Evolutionary conservation across 2,797 vertebrate genomes (phyloP), one percentile per base, ranked within the genome.

Genomic region (Gambelia wislizenii): DNA sequence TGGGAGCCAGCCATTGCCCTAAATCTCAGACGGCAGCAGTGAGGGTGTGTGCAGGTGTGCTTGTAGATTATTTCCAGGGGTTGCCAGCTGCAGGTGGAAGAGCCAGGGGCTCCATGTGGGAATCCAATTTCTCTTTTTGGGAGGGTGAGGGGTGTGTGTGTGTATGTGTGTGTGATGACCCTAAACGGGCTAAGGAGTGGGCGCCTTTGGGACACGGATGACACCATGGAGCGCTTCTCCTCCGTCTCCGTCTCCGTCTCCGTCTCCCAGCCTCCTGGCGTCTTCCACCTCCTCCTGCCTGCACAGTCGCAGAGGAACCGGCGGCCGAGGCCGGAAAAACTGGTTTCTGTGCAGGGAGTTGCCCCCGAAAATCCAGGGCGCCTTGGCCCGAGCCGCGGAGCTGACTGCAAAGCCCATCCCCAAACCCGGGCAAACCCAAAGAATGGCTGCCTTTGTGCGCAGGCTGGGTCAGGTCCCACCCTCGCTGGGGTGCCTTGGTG

Each of bases 311-410:
- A 88, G 90, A 81, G 88, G 82, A 94, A 90, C 36, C 88, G 94
- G 93, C 91, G 94, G 93, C 92, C 47, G 95, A 0, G 86, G 95
- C 95, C 89, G 95, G 96, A 94, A 91, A 79, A 96, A 96, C 95
- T 91, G 95, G 96, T 76, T 96, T 94, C 93, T 90, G 42, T 0
- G 75, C 77, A 92, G 95, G 95, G 95, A 95, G 96, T 94, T 94
- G 96, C 85, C 95, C 94, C 94, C 0, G 8, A 93, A 94, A 93
- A 89, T 44, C 78, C 91, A 90, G 94, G 80, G 91, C 95, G 95
- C 89, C 91, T 91, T 90, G 95, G 89, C 84, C 39, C 0, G 25
- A 89, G 87, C 33, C 1, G 30, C 22, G 44, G 91, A 85, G 92
- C 93, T 86, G 59, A 2, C 79, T 89, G 69, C 3, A 6, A 94